phyloP scores from a whole-genome alignment of 2,113 vertebrate genomes.

The Myrmecobius fasciatus region DNA sequence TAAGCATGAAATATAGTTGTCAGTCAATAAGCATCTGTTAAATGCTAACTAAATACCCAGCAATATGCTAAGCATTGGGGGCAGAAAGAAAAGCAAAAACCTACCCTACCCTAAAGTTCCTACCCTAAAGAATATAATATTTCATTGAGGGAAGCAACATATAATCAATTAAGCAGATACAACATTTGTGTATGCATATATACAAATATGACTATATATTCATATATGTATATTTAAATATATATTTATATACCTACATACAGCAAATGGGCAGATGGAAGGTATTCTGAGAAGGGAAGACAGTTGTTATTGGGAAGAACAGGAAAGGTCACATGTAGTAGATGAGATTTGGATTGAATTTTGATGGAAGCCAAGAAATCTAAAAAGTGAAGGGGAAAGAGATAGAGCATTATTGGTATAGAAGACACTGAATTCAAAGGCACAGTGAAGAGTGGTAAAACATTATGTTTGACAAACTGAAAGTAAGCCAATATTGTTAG shows the following conservation, averaged over 20 bases:
- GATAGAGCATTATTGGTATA: neutral
- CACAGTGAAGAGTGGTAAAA: neutral
- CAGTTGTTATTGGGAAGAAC: neutral
- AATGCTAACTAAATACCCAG: too few species aligned
- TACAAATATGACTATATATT: too few species aligned
- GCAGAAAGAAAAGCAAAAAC: neutral
- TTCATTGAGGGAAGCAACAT: neutral
- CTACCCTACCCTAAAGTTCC: too few species aligned
- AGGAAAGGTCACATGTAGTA: neutral
- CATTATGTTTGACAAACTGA: neutral
- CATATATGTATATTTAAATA: neutral
- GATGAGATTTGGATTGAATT: neutral
- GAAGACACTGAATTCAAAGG: neutral
- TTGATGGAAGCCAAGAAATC: neutral
- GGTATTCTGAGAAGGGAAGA: neutral
- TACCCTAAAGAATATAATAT: neutral
- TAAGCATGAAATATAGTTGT: too few species aligned
- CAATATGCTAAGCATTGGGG: too few species aligned
- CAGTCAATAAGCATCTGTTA: too few species aligned
- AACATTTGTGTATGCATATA: too few species aligned
- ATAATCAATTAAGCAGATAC: neutral
- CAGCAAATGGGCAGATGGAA: neutral
- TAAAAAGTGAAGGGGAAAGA: too few species aligned
- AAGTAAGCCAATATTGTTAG: neutral
- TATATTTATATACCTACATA: neutral